Evolutionary conservation across 1,140 invertebrate species (phyloP).

Genomic region (Magallana angulata): DNA sequence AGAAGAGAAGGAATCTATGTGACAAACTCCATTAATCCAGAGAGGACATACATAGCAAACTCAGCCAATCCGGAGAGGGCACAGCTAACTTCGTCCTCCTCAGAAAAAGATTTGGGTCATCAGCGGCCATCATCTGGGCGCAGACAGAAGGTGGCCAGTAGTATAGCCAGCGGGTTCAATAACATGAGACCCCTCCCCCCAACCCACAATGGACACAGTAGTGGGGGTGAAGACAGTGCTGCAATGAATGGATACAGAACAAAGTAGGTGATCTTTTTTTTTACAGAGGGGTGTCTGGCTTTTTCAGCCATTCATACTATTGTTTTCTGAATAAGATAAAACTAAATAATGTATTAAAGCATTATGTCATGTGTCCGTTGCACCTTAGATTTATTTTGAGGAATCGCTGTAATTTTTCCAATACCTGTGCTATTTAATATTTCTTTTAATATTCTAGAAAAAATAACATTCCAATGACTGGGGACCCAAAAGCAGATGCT

Average conservation of each 20-base stretch:
- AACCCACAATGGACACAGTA: conserved; percentile 8
- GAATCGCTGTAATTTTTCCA: no score
- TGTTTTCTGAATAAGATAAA: no score
- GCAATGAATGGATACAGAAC: conserved; percentile 8
- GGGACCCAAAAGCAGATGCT: conserved; percentile 78
- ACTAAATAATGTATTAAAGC: no score
- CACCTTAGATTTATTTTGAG: no score
- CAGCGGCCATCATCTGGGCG: conserved; percentile 13
- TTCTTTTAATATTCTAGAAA: conserved; percentile 14
- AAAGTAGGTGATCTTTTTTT: neutral
- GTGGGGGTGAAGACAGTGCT: neutral
- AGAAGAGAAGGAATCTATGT: conserved; percentile 1
- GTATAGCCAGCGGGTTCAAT: neutral
- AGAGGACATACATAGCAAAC: conserved; percentile 13
- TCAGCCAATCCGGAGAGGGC: conserved; percentile 55
- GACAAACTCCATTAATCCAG: neutral
- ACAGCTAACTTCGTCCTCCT: conserved; percentile 34
- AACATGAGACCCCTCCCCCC: conserved; percentile 22
- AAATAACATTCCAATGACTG: conserved; percentile 74
- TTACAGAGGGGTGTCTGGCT: no score
- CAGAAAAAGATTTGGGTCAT: neutral
- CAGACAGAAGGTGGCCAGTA: conserved; percentile 46
- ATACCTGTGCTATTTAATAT: neutral
- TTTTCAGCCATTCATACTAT: no score
- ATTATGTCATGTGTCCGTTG: no score